phyloP scores from a whole-genome alignment of 2,797 vertebrate genomes.

The Artibeus lituratus region DNA sequence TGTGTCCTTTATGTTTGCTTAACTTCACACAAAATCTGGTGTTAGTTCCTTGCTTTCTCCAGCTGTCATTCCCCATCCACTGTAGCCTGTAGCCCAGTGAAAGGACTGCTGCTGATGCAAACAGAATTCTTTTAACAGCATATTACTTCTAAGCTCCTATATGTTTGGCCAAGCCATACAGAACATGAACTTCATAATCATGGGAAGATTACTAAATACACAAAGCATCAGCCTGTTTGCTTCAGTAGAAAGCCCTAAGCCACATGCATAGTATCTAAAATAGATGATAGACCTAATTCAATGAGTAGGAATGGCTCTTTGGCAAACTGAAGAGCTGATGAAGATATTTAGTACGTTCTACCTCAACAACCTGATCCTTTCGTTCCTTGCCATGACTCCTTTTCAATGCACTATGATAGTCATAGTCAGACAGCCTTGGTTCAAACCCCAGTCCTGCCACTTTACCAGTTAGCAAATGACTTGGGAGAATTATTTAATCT shows the following conservation, averaged over 20 bases:
- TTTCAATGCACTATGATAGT: neutral
- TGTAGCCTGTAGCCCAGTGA: neutral
- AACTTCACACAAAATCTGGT: neutral
- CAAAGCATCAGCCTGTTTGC: neutral
- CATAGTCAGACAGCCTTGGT: neutral
- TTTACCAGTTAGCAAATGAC: neutral
- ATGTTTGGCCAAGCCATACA: neutral
- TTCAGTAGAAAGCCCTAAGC: neutral
- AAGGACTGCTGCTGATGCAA: neutral
- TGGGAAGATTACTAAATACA: neutral
- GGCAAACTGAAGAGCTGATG: neutral
- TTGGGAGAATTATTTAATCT: neutral
- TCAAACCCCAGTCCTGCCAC: neutral
- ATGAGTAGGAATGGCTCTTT: neutral
- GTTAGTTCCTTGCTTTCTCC: neutral
- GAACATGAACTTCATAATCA: neutral
- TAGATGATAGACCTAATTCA: neutral
- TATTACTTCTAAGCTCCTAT: neutral
- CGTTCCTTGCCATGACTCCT: neutral
- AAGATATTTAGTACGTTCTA: neutral
- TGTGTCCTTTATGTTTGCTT: slow-evolving; percentile 27
- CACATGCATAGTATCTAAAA: neutral
- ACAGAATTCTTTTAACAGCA: neutral
- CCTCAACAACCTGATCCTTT: neutral
- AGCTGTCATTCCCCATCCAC: neutral